Conservation (phyloP, 2,797 vertebrate species). For the Oryzias sinensis region DNA sequence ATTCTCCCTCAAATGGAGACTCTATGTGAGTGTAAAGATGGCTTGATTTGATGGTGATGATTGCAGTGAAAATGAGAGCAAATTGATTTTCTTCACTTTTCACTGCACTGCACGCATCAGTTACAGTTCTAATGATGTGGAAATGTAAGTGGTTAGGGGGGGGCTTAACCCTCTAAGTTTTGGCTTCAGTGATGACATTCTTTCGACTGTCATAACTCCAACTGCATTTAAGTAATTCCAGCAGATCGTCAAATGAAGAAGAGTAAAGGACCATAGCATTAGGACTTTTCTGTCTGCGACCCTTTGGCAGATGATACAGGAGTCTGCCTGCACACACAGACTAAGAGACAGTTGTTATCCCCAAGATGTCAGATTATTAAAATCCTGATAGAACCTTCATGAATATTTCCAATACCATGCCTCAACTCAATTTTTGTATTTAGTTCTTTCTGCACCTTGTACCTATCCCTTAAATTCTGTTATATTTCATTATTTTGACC, state of each 20-base stretch:
- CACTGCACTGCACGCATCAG: constrained; percentile 36
- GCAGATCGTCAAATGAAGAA: neutral
- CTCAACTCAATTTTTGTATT: too few species aligned
- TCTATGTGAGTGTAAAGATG: constrained; percentile 21
- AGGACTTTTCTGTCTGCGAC: neutral
- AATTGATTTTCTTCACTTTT: constrained; percentile 55
- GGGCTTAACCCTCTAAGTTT: too few species aligned
- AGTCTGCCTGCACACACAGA: neutral
- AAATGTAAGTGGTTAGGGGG: constrained; percentile 35
- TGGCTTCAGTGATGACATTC: too few species aligned
- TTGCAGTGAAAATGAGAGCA: constrained; percentile 44
- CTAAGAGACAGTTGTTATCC: neutral
- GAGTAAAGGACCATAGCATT: neutral
- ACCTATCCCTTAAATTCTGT: too few species aligned
- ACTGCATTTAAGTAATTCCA: too few species aligned
- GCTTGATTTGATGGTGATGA: constrained; percentile 31
- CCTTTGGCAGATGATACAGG: neutral
- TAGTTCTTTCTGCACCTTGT: too few species aligned
- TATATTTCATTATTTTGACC: too few species aligned
- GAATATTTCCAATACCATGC: too few species aligned
- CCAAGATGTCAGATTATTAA: neutral
- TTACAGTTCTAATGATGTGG: constrained; percentile 26
- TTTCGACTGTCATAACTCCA: too few species aligned
- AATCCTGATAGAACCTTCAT: too few species aligned
- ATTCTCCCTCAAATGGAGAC: constrained; percentile 27